Percentiles rank a stretch among this genome's conserved stretches.
These are phyloP conservation scores for Prunella fulvescens DNA, from an alignment of 2,113 vertebrate genomes.

Conservation along the genomic window DNA sequence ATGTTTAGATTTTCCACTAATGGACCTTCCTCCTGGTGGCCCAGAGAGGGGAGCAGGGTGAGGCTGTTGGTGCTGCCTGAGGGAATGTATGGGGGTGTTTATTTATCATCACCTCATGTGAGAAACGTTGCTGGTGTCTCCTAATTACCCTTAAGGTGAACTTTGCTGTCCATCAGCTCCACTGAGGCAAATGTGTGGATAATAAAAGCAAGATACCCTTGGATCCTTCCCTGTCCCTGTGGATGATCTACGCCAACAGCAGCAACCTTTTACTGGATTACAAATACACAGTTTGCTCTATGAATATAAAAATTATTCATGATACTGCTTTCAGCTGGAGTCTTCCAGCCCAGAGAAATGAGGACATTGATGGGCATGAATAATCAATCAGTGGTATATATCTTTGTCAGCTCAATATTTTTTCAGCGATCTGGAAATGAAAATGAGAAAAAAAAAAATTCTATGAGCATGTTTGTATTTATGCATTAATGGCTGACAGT, in stretches of 20 bases:
- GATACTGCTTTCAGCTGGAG: neutral
- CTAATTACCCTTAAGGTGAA: neutral
- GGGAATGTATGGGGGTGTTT: accelerated
- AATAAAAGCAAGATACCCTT: neutral
- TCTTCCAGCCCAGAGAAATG: neutral
- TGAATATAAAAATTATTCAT: neutral
- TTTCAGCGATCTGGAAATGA: neutral
- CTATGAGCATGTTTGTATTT: neutral
- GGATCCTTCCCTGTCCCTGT: neutral
- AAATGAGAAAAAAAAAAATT: neutral
- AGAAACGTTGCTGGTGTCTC: neutral
- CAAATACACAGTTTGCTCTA: neutral
- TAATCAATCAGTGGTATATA: neutral
- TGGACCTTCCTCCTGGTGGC: neutral
- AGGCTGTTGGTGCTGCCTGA: neutral
- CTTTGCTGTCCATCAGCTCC: neutral
- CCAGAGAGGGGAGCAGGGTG: neutral
- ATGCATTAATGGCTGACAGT: neutral
- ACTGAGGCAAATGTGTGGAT: neutral
- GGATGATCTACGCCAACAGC: neutral
- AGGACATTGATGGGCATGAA: neutral
- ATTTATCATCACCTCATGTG: neutral
- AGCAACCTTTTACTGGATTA: neutral
- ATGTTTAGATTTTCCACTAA: neutral
- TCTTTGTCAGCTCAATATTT: neutral